A percentile compares a stretch with the other conserved stretches of the same genome.
Evolutionary conservation across 2,888 invertebrate genomes (phyloP).

Genomic region (Andrena trimmerana): DNA sequence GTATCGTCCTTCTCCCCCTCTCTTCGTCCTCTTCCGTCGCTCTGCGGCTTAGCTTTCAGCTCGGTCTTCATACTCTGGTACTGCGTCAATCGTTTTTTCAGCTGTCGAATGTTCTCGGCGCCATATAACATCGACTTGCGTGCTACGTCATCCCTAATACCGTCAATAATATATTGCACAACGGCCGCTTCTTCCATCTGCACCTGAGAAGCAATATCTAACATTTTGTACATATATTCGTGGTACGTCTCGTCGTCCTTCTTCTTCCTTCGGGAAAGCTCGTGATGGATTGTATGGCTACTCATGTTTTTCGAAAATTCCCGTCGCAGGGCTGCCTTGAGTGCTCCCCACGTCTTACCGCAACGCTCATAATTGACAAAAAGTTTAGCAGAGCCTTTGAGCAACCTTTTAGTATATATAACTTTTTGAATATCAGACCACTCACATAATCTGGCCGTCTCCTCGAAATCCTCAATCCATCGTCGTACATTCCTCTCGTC

Average conservation of each 20-base stretch:
- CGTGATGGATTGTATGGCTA: neutral
- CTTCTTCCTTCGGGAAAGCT: neutral
- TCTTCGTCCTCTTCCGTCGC: too few species aligned
- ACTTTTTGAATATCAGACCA: neutral
- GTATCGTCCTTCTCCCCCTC: too few species aligned
- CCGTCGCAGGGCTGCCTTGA: neutral
- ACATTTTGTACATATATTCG: slow-evolving; percentile 13
- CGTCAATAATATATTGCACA: slow-evolving; percentile 55
- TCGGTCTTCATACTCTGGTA: slow-evolving; percentile 30
- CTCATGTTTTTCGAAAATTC: neutral
- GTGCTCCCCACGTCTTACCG: neutral
- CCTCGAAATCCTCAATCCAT: neutral
- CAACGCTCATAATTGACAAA: neutral
- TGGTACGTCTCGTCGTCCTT: slow-evolving; percentile 4
- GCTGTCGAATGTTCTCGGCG: slow-evolving; percentile 41
- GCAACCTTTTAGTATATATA: neutral
- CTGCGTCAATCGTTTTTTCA: slow-evolving; percentile 49
- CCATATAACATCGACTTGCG: slow-evolving; percentile 48
- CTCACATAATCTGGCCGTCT: neutral
- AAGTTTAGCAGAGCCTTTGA: neutral
- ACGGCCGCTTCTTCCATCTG: slow-evolving; percentile 38
- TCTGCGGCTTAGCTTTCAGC: too few species aligned
- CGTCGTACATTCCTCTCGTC: neutral
- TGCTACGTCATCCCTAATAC: slow-evolving; percentile 39
- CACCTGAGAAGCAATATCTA: slow-evolving; percentile 29